Conservation (phyloP, 2,888 invertebrate species). For the Thecophora atra region DNA sequence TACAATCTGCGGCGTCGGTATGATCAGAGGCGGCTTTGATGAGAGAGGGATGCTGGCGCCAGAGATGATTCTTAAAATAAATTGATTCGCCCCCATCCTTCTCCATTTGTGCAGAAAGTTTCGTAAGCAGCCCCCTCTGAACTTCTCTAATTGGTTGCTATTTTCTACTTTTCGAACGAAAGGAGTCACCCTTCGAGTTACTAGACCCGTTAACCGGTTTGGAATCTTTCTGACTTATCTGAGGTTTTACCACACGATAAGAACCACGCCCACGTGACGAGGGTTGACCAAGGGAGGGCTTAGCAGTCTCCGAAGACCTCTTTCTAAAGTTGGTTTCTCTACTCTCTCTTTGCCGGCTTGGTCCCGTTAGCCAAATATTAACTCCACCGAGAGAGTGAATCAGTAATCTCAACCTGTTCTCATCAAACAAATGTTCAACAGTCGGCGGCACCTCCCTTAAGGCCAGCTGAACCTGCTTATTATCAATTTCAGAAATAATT, state of each 20-base stretch:
- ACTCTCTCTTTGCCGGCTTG: neutral
- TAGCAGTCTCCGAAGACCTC: neutral
- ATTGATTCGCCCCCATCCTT: neutral
- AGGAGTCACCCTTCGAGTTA: too few species aligned
- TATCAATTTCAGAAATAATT: neutral
- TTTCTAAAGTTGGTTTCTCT: neutral
- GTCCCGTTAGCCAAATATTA: neutral
- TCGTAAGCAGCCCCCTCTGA: too few species aligned
- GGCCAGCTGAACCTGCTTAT: neutral
- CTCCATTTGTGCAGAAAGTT: too few species aligned
- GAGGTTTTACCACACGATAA: too few species aligned
- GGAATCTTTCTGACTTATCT: too few species aligned
- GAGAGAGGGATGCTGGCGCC: neutral
- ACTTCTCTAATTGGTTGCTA: too few species aligned
- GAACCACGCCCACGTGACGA: too few species aligned
- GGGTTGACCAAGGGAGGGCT: too few species aligned
- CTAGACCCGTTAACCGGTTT: too few species aligned
- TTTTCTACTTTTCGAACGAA: too few species aligned
- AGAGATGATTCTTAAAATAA: neutral
- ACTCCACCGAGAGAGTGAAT: neutral
- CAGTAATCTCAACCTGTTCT: neutral
- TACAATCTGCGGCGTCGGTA: too few species aligned
- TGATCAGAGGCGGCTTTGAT: too few species aligned
- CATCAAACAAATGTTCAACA: neutral
- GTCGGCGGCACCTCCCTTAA: neutral